Evolutionary conservation across 2,797 vertebrate species (phyloP), one percentile per base, ranked within the genome.

Genomic region (Ceryle rudis): DNA sequence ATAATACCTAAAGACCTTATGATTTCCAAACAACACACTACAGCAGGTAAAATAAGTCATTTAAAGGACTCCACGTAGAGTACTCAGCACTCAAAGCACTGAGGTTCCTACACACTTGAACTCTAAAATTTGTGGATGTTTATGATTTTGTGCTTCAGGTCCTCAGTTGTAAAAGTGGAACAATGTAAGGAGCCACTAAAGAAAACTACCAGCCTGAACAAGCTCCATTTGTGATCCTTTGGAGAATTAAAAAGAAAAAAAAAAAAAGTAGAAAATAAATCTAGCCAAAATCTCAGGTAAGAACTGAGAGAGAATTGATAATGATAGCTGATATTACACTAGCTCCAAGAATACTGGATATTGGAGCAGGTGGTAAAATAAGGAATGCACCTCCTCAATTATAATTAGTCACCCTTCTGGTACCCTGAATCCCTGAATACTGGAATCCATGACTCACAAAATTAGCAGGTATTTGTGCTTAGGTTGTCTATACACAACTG

Each of bases 331-430:
- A 83, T 70, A 16, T 9, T 71, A 64, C 41, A 78, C 7, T 61
- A 35, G 13, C 16, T 75, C 31, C n/a, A 84, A 54, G 28, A 92
- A 89, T n/a, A 79, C 33, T 66, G 33, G 14, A 47, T 86, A 69
- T 4, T 66, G 33, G 41, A 93, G 47, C 47, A 82, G 35, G 20
- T 79, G 19, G 19, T 73, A 49, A n/a, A 78, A 58, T 37, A 72
- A 75, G 13, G 16, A 62, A 5, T 42, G 11, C 21, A 47, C 10
- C 62, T 64, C 41, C 42, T 58, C 61, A 70, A 11, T 29, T 29
- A 44, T 4, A 79, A 19, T 46, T 29, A 58, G 11, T 0, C 0
- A 65, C 14, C 31, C n/a, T 60, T 39, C 35, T 37, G 31, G 31
- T 18, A 57, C 5, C 21, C 57, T 44, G 42, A 78, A 86, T 10